phyloP scores from a whole-genome alignment of 2,797 vertebrate genomes.

The Sebastes hubbsi region DNA sequence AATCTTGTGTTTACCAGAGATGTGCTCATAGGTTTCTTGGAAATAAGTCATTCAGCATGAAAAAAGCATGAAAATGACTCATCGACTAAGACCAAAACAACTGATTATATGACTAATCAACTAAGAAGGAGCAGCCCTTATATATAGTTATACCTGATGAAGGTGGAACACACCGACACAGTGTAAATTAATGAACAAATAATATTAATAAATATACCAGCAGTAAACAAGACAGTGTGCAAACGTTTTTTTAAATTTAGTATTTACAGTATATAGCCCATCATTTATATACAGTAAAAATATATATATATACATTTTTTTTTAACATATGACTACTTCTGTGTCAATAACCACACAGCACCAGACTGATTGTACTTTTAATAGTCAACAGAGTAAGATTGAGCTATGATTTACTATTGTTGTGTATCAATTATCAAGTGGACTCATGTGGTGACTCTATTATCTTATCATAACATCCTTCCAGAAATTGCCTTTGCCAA shows the following conservation, averaged over 20 bases:
- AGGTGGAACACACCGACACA: background rate
- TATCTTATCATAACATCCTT: background rate
- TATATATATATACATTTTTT: no score
- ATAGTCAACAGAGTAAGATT: background rate
- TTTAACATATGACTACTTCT: background rate
- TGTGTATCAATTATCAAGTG: background rate
- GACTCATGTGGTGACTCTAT: background rate
- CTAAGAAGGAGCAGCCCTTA: no score
- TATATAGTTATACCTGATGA: background rate
- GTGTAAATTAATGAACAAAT: background rate
- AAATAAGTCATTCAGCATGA: no score
- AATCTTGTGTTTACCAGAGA: no score
- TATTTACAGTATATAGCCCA: background rate
- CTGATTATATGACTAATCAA: no score
- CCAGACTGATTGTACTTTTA: background rate
- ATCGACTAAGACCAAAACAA: no score
- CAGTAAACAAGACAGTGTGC: background rate
- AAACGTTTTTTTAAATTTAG: background rate
- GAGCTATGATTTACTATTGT: background rate
- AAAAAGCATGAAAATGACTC: no score
- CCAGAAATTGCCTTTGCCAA: background rate
- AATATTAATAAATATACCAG: background rate
- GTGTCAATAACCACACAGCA: background rate
- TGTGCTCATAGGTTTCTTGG: no score
- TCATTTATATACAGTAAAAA: background rate